Evolutionary conservation across 2,888 invertebrate species (phyloP), one percentile per base, ranked within the genome.

Genomic region (Lasioglossum figueresi): DNA sequence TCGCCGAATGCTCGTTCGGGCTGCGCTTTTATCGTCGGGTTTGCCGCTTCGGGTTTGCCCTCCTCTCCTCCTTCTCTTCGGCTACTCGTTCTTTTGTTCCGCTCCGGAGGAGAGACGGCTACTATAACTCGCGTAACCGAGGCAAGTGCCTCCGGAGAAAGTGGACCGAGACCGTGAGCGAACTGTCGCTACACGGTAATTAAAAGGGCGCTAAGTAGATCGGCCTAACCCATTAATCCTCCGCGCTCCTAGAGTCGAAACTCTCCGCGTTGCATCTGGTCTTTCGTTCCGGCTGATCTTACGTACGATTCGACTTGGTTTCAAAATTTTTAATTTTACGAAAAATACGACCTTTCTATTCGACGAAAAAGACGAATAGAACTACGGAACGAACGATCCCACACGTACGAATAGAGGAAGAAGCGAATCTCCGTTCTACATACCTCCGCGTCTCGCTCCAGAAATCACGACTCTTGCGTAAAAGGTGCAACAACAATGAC

Each of bases 1-100:
- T 89, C 86, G 83, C 70, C 84, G 86, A 86, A 89, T 73, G 84
- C 72, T 83, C 89, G 71, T 76, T 84, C 87, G 79, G 79, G 80
- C 68, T 74, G 70, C 82, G 79, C 86, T 89, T 86, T 88, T 89
- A 84, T 84, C 79, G 82, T 70, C 81, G 84, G 79, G 52, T 84
- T 78, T 77, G 76, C 73, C 79, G 72, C 72, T 79, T 76, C 82
- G 71, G n/a, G 76, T 74, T 68, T 76, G 72, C 82, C 40, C 56
- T 40, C 40, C 56, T 40, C 31, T 31, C 16, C 66, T 66, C 34
- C 14, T 68, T 37, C 31, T 10, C 52, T 1, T 52, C 52, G 52
- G n/a, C 52, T 52, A 52, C 52, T 34, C 68, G 74, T 80, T 73
- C 75, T 77, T 27, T 81, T 78, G 79, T 74, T 73, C 48, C n/a